Evolutionary conservation across 2,888 invertebrate species (phyloP).

Genomic region (Incurvaria masculella): DNA sequence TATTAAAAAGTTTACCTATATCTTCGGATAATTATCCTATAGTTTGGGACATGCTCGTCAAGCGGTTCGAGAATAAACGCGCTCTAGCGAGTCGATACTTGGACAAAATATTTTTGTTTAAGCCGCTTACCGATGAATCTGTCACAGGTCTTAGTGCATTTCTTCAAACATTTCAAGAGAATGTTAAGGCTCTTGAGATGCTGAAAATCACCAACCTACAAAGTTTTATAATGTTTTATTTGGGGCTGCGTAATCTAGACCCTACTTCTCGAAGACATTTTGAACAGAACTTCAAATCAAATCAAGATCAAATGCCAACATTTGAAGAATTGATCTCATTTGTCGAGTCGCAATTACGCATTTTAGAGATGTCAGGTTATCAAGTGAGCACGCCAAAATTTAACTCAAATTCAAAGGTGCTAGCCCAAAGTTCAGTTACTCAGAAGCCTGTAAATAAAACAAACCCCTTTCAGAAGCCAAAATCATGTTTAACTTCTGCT

Average conservation of each 20-base stretch:
- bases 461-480: not conserved
- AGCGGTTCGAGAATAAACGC: constrained; percentile 3
- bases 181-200: constrained; percentile 5
- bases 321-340: not conserved
- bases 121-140: not conserved
- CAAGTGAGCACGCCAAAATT: not conserved
- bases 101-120: not conserved
- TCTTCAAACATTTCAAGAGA: constrained; percentile 2
- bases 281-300: not conserved
- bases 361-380: not conserved
- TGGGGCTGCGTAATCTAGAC: constrained; percentile 5
- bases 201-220: constrained; percentile 2
- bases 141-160: not conserved
- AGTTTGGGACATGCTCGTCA: not conserved
- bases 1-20: too few relatives aligned
- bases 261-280: constrained; percentile 4
- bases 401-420: not conserved
- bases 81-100: constrained; percentile 1
- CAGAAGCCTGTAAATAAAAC: not conserved
- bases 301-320: not conserved
- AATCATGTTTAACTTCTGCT: not conserved
- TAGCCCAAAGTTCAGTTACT: too few relatives aligned
- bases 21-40: not conserved
- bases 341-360: not conserved
- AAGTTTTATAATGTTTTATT: constrained; percentile 6